Evolutionary conservation across 2,888 invertebrate genomes (phyloP).

Genomic region (Odontocerum albicorne): DNA sequence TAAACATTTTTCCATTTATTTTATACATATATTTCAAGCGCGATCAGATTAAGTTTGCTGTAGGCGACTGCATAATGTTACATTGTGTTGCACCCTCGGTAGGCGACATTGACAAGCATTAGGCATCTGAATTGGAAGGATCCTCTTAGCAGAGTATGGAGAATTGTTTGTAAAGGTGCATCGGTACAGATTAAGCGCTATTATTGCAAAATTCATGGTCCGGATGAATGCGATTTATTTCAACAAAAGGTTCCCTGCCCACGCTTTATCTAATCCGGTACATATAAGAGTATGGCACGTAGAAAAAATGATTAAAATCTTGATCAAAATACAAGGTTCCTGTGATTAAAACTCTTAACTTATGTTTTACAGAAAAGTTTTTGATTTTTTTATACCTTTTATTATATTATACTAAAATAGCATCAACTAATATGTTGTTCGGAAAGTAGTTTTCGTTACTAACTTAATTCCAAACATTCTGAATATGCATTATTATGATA

Average conservation of each 20-base stretch:
- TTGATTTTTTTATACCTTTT: no score
- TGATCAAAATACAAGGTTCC: no score
- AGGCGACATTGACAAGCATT: constrained; percentile 1
- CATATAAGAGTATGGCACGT: not conserved
- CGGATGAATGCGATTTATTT: constrained; percentile 21
- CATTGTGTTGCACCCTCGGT: constrained; percentile 5
- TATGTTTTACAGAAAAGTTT: no score
- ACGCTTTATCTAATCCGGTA: constrained; percentile 5
- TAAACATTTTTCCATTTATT: not conserved
- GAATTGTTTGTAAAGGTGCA: constrained; percentile 21
- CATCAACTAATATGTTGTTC: no score
- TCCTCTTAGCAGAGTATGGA: constrained; percentile 1
- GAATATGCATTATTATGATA: no score
- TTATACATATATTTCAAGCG: not conserved
- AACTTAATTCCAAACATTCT: no score
- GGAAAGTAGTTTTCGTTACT: no score
- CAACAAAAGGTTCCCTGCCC: constrained; percentile 6
- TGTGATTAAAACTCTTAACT: no score
- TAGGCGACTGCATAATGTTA: no score
- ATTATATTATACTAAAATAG: no score
- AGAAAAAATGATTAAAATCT: no score
- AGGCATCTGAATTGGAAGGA: not conserved
- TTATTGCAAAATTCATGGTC: constrained; percentile 24
- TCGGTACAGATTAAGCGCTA: constrained; percentile 18
- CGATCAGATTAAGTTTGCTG: constrained; percentile 1